Conservation (phyloP, 2,888 invertebrate species). For the Epirrhoe tristata region DNA sequence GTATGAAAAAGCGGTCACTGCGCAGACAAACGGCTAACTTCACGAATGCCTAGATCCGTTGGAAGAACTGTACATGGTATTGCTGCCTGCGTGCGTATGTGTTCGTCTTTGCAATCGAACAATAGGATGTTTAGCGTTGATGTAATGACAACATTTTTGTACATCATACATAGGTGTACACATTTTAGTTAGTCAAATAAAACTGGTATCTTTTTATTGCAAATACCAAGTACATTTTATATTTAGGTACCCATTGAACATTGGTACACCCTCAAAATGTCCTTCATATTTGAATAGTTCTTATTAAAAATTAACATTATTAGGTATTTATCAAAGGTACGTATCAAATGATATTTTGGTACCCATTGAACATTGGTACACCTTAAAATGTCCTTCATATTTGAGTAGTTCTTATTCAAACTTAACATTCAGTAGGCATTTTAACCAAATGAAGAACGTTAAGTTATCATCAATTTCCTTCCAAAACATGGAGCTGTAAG, state of each 20-base stretch:
- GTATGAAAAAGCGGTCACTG: too few relatives aligned
- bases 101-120: conserved; percentile 17
- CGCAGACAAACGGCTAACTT: too few relatives aligned
- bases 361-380: background rate
- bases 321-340: too few relatives aligned
- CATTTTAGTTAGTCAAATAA: too few relatives aligned
- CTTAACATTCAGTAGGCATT: background rate
- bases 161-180: background rate
- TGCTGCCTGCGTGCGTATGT: conserved; percentile 16
- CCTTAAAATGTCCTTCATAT: background rate
- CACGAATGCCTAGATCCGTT: too few relatives aligned
- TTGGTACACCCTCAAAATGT: background rate
- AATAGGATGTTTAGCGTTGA: conserved; percentile 31
- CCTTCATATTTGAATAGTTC: background rate
- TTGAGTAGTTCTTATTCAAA: background rate
- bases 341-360: background rate
- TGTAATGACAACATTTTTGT: conserved; percentile 5
- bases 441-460: background rate
- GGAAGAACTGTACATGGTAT: too few relatives aligned
- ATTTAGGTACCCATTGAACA: background rate
- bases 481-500: conserved; percentile 1
- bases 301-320: background rate
- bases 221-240: background rate
- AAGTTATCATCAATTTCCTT: background rate
- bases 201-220: too few relatives aligned